Evolutionary conservation across 2,888 invertebrate species (phyloP).

Genomic region (Drosophila acutilabella): DNA sequence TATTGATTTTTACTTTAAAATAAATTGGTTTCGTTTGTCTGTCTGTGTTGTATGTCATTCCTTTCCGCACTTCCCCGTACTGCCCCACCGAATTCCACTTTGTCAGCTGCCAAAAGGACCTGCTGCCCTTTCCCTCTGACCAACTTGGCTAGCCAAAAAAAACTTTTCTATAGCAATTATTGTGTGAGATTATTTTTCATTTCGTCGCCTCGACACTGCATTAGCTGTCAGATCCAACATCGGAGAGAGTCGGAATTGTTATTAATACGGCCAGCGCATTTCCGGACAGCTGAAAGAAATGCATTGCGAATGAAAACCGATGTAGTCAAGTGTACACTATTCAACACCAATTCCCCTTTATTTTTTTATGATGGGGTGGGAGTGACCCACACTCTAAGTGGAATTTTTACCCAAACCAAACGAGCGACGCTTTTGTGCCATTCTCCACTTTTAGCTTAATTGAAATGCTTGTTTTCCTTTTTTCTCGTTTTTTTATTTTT

Average conservation of each 20-base stretch:
- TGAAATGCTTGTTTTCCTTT: slow-evolving; percentile 62
- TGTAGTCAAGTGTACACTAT: slow-evolving; percentile 21
- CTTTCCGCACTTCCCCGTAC: slow-evolving; percentile 5
- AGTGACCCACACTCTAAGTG: slow-evolving; percentile 27
- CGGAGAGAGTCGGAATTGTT: slow-evolving; percentile 48
- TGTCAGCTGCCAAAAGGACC: slow-evolving; percentile 13
- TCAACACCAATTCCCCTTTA: slow-evolving; percentile 5
- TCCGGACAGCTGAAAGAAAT: slow-evolving; percentile 41
- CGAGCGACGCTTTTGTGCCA: slow-evolving; percentile 6
- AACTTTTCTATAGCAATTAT: slow-evolving; percentile 73
- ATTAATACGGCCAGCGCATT: slow-evolving; percentile 63
- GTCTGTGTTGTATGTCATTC: slow-evolving; percentile 45
- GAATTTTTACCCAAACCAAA: background rate
- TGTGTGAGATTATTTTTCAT: slow-evolving; percentile 76
- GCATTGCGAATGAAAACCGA: slow-evolving; percentile 66
- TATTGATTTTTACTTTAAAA: slow-evolving; percentile 79
- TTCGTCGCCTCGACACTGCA: slow-evolving; percentile 37
- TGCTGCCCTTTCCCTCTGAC: background rate
- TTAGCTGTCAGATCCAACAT: slow-evolving; percentile 41
- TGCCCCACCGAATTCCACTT: background rate
- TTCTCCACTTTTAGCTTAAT: slow-evolving; percentile 63
- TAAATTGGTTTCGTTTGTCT: slow-evolving; percentile 80
- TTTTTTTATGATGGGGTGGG: too few relatives aligned
- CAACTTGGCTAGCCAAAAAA: slow-evolving; percentile 31
- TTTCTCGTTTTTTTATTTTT: background rate